These are phyloP conservation scores for Drosophila birchii DNA, from an alignment of 2,888 invertebrate species.

Conservation along the genomic window DNA sequence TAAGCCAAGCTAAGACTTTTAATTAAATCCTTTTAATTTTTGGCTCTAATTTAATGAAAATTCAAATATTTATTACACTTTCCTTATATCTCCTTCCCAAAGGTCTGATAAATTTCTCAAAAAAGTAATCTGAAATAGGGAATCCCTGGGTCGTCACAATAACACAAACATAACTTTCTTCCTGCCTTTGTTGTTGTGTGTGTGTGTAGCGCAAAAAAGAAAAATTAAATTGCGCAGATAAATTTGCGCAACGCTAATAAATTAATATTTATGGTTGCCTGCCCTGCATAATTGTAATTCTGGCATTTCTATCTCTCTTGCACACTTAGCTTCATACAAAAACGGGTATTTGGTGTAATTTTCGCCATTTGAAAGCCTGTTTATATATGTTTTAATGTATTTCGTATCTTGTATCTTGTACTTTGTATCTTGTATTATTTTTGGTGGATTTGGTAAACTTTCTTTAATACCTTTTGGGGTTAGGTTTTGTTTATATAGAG, in stretches of 20 bases:
- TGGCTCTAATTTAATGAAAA: too few species aligned
- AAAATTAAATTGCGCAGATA: slow-evolving; percentile 78
- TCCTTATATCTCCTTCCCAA: background rate
- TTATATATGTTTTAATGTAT: slow-evolving; percentile 39
- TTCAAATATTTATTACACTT: too few species aligned
- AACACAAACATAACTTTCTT: slow-evolving; percentile 30
- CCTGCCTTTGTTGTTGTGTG: slow-evolving; percentile 29
- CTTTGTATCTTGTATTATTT: slow-evolving; percentile 1
- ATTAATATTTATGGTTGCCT: slow-evolving; percentile 73
- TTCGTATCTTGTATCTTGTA: slow-evolving; percentile 7
- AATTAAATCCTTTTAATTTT: too few species aligned
- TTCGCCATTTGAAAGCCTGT: slow-evolving; percentile 47
- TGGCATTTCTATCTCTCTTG: background rate
- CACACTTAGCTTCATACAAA: background rate
- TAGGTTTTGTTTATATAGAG: background rate
- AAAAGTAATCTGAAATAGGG: slow-evolving; percentile 6
- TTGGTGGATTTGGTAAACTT: background rate
- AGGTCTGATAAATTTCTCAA: background rate
- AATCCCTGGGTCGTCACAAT: slow-evolving; percentile 11
- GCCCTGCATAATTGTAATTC: slow-evolving; percentile 52
- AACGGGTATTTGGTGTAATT: slow-evolving; percentile 12
- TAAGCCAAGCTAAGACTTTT: too few species aligned
- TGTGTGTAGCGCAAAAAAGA: slow-evolving; percentile 20
- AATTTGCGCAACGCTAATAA: slow-evolving; percentile 77
- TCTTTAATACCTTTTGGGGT: background rate